Evolutionary conservation across 2,113 vertebrate species (phyloP), one percentile per base, ranked within the genome.

Genomic region (Barbus barbus): DNA sequence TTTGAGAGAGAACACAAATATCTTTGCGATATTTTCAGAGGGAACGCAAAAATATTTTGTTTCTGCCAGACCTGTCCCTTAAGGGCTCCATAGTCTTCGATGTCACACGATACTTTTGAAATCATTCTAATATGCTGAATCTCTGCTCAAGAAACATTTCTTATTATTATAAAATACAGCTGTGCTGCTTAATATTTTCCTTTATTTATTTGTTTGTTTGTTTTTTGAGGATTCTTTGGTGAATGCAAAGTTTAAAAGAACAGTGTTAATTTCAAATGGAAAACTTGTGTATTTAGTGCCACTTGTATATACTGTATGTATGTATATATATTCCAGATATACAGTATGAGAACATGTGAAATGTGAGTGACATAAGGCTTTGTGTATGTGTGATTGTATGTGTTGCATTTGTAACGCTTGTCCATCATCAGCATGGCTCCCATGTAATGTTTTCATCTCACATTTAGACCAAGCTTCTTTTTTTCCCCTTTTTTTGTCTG

Each of bases 401-500:
- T 82, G 24, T 87, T 60, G 38, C 76, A n/a, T 28, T 83, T 88
- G 65, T 75, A 90, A 83, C 78, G 83, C 91, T 88, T 90, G 85
- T 94, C 88, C 95, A 93, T 96, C 72, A 82, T 31, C 9, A 20
- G 81, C 87, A 86, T 88, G 87, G 84, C 87, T 92, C 94, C 95
- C 93, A 94, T 94, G 92, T 95, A 89, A 93, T 95, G 92, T 92
- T 85, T 87, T 87, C 82, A 93, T 83, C 85, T 87, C 79, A 92
- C 92, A 78, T n/a, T 89, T 86, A 92, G 90, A 92, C 82, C 88
- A 92, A 89, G 92, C 86, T 91, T 95, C 94, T 89, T 95, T 67
- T 69, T 94, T 94, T 95, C 5, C 5, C 93, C 28, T 96, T 94
- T 95, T 91, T 97, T 94, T 96, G 95, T 96, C 94, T 97, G 96